Evolutionary conservation across 2,888 invertebrate species (phyloP), one percentile per base, ranked within the genome.

Genomic region (Pinctada fucata): DNA sequence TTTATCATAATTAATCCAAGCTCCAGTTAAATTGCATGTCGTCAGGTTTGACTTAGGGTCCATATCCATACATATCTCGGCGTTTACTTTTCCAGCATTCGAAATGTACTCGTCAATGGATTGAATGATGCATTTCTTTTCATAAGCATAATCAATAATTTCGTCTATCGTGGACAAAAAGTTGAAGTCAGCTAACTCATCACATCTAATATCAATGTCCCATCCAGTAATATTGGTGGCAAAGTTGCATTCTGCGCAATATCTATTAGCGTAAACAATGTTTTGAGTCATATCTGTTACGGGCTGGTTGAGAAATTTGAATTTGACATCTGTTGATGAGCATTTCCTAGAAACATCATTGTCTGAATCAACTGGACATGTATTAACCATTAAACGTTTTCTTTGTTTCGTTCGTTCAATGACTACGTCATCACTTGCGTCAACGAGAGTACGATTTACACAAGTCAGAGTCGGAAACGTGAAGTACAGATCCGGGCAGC

Each of bases 401-500:
- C 10, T 13, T 68, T 45, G 16, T 45, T 68, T 16, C 13, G 10
- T 47, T 47, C 68, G 16, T 31, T 68, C 47, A 31, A 31, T 31
- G 31, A 31, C 31, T 45, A 10, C 4, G 6, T 31, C 47, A 31
- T 68, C 4, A 6, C 45, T 13, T 45, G 48, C 3, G 4, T 68
- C 6, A 4, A 73, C 16, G 49, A 73, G 16, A 1, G 73, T 73
- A 3, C 48, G 48, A 31, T 73, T 73, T 8, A 73, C 66, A 65
- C 73, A 73, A 2, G 64, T 45, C 51, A 64, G 31, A 16, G 64
- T n/a, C 2, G 73, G 73, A 2, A 73, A 31, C 3, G 49, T 31
- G 47, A 73, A 73, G 66, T 73, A 73, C 10, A 73, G 4, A 68
- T 79, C 75, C 49, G 75, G 72, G 71, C 79, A 79, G 51, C 79